Base-by-base conservation (phyloP, 2,797 vertebrate genomes). In the Xenentodon cancila region DNA sequence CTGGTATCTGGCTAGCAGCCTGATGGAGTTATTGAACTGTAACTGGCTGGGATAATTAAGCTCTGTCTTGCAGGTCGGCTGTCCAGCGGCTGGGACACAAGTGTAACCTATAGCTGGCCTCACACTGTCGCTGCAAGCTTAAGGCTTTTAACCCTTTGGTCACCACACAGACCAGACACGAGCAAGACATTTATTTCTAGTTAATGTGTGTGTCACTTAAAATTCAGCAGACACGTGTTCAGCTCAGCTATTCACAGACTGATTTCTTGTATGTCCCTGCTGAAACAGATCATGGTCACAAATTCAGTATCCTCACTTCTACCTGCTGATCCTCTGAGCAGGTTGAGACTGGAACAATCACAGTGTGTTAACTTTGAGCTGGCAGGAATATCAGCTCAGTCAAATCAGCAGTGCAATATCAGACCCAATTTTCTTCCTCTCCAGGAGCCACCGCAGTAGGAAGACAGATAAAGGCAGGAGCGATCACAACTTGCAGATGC, bases 21-120 rank as follows among this genome's bases (percentile, higher is more conserved):
- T 94, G 95, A 94, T 95, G 94, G 95, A 96, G 95, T 96, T 96
- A 96, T 96, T 97, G 96, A 97, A 97, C 95, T 95, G 94, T 94
- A 94, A 96, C 95, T 93, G 93, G 95, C 94, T 94, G 93, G 93
- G 95, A 96, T 98, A 97, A 97, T 97, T 96, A 96, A 92, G 93
- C 95, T 96, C 93, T 94, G 95, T 97, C 95, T 97, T 94, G 94
- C 94, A 95, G 96, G 94, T 95, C 94, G 93, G 94, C 94, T 94
- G 91, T 95, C 95, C 95, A 93, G 93, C 90, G 92, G 93, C 94
- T 92, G 91, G 91, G 93, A 95, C 90, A 90, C 92, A 91, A 93
- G 91, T 93, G 93, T 95, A 95, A 96, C 94, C 95, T 92, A 91
- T 93, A 94, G 93, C 93, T 91, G 94, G 92, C 90, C 91, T 90